These are phyloP conservation scores for Ganaspis sp. DNA, from an alignment of 1,140 invertebrate genomes.

Conservation along the genomic window DNA sequence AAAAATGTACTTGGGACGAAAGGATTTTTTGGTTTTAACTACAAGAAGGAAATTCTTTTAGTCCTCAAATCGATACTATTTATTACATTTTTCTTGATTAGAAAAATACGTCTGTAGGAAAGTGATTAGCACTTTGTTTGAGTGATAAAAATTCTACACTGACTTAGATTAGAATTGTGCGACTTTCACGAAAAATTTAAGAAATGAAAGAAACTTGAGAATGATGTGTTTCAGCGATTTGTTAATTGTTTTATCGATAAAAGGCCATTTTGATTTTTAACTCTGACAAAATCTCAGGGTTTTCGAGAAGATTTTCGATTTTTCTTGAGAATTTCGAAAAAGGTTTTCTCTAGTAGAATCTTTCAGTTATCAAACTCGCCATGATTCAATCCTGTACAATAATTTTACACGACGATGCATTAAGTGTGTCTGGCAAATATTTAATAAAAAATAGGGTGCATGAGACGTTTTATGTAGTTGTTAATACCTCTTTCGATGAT, in stretches of 20 bases:
- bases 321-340: no score
- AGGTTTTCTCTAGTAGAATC: constrained; percentile 1
- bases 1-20: no score
- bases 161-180: not conserved
- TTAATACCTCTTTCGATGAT: not conserved
- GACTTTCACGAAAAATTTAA: not conserved
- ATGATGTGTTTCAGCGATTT: not conserved
- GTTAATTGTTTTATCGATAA: not conserved
- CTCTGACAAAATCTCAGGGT: not conserved
- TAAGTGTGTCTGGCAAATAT: not conserved
- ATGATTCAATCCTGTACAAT: constrained; percentile 20
- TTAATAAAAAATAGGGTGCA: constrained; percentile 15
- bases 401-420: not conserved
- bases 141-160: no score
- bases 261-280: constrained; percentile 2
- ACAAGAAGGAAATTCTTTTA: no score
- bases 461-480: not conserved
- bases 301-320: constrained; percentile 19
- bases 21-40: no score
- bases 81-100: no score
- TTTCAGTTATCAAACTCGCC: constrained; percentile 8
- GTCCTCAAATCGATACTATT: no score
- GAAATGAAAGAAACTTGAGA: no score
- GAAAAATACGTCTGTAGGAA: no score
- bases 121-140: no score